Conservation (phyloP, 2,113 vertebrate species). For the Solea solea region DNA sequence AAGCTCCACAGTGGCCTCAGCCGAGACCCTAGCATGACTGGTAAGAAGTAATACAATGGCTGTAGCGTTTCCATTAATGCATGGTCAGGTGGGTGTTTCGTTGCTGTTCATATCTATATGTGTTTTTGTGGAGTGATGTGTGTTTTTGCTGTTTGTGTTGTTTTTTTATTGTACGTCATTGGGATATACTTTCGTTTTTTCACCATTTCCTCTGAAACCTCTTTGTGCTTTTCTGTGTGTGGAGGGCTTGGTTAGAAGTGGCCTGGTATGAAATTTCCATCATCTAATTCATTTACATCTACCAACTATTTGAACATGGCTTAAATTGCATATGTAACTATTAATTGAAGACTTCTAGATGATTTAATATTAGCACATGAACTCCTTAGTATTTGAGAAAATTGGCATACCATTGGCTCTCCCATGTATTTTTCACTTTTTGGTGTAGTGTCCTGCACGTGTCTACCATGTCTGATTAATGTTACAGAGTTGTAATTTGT, state of each 20-base stretch:
- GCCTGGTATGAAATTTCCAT: constrained; percentile 57
- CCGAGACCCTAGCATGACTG: constrained; percentile 96
- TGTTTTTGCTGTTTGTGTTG: constrained; percentile 46
- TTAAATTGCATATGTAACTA: constrained; percentile 20
- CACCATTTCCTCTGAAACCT: constrained; percentile 61
- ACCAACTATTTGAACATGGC: constrained; percentile 40
- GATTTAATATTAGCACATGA: constrained; percentile 20
- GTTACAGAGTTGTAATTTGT: constrained; percentile 59
- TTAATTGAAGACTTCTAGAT: background rate
- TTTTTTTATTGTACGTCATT: constrained; percentile 50
- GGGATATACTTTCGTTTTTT: constrained; percentile 56
- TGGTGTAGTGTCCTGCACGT: constrained; percentile 85
- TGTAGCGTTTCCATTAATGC: constrained; percentile 44
- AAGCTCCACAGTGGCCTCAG: constrained; percentile 96
- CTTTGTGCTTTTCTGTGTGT: constrained; percentile 57
- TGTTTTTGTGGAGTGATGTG: constrained; percentile 57
- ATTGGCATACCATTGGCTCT: constrained; percentile 49
- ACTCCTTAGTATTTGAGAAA: constrained; percentile 18
- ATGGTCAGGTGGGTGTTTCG: constrained; percentile 69
- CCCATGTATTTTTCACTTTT: constrained; percentile 65
- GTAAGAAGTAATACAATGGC: constrained; percentile 81
- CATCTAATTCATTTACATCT: constrained; percentile 56
- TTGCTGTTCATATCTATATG: constrained; percentile 52
- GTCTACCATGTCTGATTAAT: constrained; percentile 72
- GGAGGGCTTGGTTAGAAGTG: constrained; percentile 75